phyloP scores from a whole-genome alignment of 1,140 invertebrate species.

The Marisa cornuarietis region DNA sequence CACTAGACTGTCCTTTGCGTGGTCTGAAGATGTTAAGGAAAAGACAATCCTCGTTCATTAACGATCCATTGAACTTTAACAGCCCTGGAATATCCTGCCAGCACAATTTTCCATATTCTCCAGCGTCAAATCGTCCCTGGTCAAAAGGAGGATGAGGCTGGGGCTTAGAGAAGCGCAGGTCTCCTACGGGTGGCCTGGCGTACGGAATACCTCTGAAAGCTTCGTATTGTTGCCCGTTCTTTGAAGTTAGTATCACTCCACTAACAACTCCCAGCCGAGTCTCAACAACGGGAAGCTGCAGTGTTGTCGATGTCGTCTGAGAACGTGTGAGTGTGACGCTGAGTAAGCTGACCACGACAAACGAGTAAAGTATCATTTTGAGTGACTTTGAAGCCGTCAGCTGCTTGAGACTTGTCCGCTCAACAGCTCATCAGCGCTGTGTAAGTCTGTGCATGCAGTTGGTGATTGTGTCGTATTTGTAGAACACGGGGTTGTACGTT shows the following conservation, averaged over 20 bases:
- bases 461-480: no score
- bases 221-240: slow-evolving; percentile 1
- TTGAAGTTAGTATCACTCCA: neutral
- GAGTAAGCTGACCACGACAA: no score
- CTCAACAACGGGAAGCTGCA: no score
- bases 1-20: no score
- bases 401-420: no score
- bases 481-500: no score
- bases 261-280: neutral
- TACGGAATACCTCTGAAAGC: slow-evolving; percentile 75
- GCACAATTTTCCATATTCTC: neutral
- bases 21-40: slow-evolving; percentile 89
- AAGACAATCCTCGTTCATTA: slow-evolving; percentile 85
- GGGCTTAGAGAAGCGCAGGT: slow-evolving; percentile 70
- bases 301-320: no score
- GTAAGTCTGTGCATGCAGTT: no score
- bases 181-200: slow-evolving; percentile 73
- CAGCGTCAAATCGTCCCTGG: neutral
- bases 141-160: neutral
- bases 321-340: no score
- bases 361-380: no score
- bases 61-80: neutral
- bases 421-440: no score
- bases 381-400: no score
- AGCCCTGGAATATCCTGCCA: neutral